phyloP scores from a whole-genome alignment of 2,888 invertebrate species.

The Nemoura dubitans region DNA sequence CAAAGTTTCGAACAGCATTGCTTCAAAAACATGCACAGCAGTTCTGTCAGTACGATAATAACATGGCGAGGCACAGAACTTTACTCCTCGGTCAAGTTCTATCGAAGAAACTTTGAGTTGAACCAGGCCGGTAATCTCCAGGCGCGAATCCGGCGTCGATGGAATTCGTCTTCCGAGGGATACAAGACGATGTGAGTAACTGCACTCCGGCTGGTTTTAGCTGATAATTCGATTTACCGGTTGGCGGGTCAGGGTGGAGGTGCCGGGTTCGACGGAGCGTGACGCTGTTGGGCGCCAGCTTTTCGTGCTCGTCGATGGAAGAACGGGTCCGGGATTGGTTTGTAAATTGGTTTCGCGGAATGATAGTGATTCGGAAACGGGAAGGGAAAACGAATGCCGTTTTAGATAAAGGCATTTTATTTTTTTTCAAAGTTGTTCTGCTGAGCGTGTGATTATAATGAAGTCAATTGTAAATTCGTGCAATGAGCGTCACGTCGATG shows the following conservation, averaged over 20 bases:
- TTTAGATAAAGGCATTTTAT: neutral
- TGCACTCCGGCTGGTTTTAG: neutral
- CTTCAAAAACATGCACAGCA: neutral
- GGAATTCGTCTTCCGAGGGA: neutral
- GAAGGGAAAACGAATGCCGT: neutral
- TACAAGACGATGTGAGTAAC: neutral
- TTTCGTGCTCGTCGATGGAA: neutral
- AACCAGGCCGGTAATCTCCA: neutral
- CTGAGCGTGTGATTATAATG: neutral
- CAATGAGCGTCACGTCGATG: neutral
- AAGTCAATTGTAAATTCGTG: neutral
- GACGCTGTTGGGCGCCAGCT: neutral
- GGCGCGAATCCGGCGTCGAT: neutral
- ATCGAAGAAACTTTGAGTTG: neutral
- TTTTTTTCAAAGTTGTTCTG: neutral
- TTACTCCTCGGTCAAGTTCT: neutral
- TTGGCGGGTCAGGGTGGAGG: neutral
- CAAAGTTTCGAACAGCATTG: neutral
- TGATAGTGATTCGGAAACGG: neutral
- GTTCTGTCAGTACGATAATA: neutral
- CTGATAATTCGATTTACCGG: constrained; percentile 7
- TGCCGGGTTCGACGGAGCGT: neutral
- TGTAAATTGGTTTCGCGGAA: constrained; percentile 7
- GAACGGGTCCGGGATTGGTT: neutral
- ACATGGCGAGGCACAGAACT: neutral